Evolutionary conservation across 2,113 vertebrate genomes (phyloP).

Genomic region (Passerina amoena): DNA sequence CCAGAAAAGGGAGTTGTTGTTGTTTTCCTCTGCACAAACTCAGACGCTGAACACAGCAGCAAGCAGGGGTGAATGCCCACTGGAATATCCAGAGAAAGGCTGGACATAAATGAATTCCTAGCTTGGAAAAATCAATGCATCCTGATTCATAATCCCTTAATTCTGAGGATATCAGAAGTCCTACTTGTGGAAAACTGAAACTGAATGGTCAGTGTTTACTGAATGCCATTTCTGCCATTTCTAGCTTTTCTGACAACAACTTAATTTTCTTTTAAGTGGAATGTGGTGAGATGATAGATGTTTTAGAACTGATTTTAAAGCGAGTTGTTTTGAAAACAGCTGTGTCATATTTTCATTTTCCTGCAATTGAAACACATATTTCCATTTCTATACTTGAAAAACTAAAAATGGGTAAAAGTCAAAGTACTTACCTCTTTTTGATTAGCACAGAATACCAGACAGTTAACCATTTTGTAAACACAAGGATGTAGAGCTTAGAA

Average conservation of each 20-base stretch:
- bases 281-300: not conserved
- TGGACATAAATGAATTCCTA: not conserved
- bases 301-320: not conserved
- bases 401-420: not conserved
- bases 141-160: not conserved
- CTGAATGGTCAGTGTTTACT: not conserved
- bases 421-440: not conserved
- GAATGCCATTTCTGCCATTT: not conserved
- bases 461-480: not conserved
- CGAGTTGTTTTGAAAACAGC: not conserved
- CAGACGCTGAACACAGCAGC: not conserved
- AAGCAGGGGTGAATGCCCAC: not conserved
- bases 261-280: not conserved
- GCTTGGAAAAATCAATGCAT: not conserved
- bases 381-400: not conserved
- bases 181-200: not conserved
- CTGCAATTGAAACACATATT: not conserved
- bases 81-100: not conserved
- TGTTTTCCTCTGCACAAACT: not conserved
- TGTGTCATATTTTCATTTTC: not conserved
- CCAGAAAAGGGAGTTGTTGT: not conserved
- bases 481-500: not conserved
- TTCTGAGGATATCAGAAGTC: not conserved
- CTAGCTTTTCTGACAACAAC: not conserved
- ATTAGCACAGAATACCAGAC: not conserved